A percentile compares a stretch with the other conserved stretches of the same genome.
Conservation (phyloP, 92 coral and sea anemone species). For the Porites rus region DNA sequence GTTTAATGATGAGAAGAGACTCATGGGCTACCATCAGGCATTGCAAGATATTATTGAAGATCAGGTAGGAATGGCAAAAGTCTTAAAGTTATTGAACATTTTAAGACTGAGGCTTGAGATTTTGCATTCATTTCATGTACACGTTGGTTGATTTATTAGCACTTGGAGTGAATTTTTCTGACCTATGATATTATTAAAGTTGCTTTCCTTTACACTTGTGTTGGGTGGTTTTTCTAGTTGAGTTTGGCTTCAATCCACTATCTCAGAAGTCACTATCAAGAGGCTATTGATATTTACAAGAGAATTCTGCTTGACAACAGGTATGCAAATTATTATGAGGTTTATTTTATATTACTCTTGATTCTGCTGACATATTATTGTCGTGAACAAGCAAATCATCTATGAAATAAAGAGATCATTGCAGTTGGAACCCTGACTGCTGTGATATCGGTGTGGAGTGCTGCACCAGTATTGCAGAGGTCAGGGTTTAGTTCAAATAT, state of each 20-base stretch:
- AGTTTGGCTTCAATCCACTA: constrained; percentile 98
- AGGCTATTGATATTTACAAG: constrained; percentile 98
- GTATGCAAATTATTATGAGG: constrained; percentile 23
- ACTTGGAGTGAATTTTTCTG: background rate
- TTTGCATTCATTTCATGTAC: background rate
- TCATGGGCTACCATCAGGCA: constrained; percentile 90
- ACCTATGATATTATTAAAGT: background rate
- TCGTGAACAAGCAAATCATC: background rate
- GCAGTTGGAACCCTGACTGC: no score
- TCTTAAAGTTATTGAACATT: background rate
- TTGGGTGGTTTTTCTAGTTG: constrained; percentile 49
- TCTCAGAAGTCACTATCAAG: constrained; percentile 98
- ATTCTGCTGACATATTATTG: background rate
- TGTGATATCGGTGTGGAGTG: no score
- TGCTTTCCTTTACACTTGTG: background rate
- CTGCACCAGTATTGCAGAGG: no score
- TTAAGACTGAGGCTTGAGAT: background rate
- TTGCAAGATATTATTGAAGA: constrained; percentile 98
- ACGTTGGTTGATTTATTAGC: background rate
- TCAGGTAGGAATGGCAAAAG: constrained; percentile 64
- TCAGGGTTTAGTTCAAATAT: no score
- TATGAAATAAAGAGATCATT: no score
- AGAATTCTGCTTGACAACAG: constrained; percentile 98
- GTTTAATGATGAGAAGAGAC: constrained; percentile 96
- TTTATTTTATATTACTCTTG: background rate